Base-by-base conservation (phyloP, 2,888 invertebrate genomes). In the Meta bourneti region DNA sequence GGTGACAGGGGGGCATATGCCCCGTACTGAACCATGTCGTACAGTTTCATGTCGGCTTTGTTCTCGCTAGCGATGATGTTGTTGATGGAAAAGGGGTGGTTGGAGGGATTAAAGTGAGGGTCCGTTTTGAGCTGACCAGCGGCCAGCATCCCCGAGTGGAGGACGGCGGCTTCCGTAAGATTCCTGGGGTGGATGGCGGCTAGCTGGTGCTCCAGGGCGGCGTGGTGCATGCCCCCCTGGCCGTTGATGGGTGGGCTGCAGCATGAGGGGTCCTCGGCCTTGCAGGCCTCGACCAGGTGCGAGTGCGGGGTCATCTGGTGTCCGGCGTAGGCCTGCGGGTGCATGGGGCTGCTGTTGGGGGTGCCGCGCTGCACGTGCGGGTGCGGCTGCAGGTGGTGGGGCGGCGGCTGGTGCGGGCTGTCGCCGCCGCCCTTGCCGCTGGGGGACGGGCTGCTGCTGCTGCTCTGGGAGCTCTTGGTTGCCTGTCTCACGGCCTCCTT, bases 31-130 rank as follows among this genome's bases (percentile, higher is more conserved):
- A 90, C 87, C 93, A 93, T 93, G 84, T 93, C 93, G 75, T 93
- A 93, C 13, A 93, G 92, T 91, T 93, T 93, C 93, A 93, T 93
- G 69, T 93, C 93, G 34, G 93, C 93, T 86, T 93, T 93, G 84
- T 92, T 93, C 89, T 93, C 93, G 85, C 88, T 92, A 70, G 93
- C 89, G 94, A 99, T 96, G 95, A 99, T 96, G 95, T 98, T 97
- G 94, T 98, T 98, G 95, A 99, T 99, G 95, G 98, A 98, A 96
- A 99, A 99, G 51, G 98, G 98, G 95, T 98, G 98, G 96, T 97
- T 95, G 93, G 94, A 95, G 70, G 94, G 93, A 90, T 93, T 94
- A 89, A 93, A 94, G 93, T 95, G 95, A 61, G 94, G 94, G 85
- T 94, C 94, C 49, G 93, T 92, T 93, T 95, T 94, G 87, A 94